phyloP scores from a whole-genome alignment of 1,140 invertebrate genomes.

The Mercenaria mercenaria region DNA sequence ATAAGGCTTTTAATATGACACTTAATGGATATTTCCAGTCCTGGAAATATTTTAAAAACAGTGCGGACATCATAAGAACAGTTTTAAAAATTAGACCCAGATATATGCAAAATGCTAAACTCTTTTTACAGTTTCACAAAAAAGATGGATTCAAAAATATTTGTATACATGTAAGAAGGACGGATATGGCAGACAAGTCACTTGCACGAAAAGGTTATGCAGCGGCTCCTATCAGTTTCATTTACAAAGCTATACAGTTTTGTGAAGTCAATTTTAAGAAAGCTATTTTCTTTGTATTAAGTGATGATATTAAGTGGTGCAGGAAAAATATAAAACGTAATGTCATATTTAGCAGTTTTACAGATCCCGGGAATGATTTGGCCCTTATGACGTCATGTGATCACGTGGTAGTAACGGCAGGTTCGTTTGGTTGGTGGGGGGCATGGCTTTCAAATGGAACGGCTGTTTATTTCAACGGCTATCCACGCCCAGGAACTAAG shows the following conservation, averaged over 20 bases:
- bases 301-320: no score
- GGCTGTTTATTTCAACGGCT: constrained; percentile 78
- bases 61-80: constrained; percentile 32
- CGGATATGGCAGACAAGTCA: constrained; percentile 54
- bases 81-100: constrained; percentile 67
- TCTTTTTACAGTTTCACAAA: not conserved
- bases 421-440: constrained; percentile 81
- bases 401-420: constrained; percentile 78
- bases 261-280: no score
- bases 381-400: constrained; percentile 74
- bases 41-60: constrained; percentile 71
- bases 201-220: constrained; percentile 68
- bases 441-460: no score
- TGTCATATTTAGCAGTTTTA: constrained; percentile 47
- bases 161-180: constrained; percentile 64
- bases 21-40: no score
- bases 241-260: no score
- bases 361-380: constrained; percentile 77
- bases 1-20: constrained; percentile 65
- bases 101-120: constrained; percentile 44
- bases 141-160: not conserved
- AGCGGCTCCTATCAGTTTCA: constrained; percentile 42
- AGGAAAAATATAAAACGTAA: constrained; percentile 36
- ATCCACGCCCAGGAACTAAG: constrained; percentile 21
- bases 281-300: no score